Percentiles rank a stretch among this genome's conserved stretches.
These are phyloP conservation scores for Phenganax stokvisi DNA, from an alignment of 92 coral and sea anemone genomes.

Conservation along the genomic window DNA sequence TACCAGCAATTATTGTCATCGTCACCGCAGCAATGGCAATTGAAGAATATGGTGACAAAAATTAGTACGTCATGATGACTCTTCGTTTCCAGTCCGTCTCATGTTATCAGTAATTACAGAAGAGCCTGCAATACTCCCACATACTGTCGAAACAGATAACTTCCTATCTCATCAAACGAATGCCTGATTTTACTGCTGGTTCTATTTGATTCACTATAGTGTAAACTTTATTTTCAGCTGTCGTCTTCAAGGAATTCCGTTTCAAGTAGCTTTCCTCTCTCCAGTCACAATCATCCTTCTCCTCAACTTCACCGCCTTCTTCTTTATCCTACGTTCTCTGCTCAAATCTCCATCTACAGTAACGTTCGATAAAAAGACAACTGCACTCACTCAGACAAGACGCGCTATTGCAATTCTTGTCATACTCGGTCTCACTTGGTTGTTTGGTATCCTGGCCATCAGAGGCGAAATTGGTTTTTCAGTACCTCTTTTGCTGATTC, in stretches of 20 bases:
- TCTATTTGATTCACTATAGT: neutral
- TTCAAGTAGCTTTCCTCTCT: neutral
- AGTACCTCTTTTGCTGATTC: conserved; percentile 14
- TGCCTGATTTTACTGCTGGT: too few relatives aligned
- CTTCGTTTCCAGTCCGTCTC: too few relatives aligned
- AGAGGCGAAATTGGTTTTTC: neutral
- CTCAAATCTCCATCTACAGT: neutral
- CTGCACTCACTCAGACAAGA: conserved; percentile 1
- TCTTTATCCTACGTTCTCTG: conserved; percentile 1
- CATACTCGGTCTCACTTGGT: conserved; percentile 22
- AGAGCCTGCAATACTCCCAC: too few relatives aligned
- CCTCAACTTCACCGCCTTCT: conserved; percentile 5
- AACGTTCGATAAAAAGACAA: neutral
- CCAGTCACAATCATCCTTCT: conserved; percentile 11
- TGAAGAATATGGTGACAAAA: conserved; percentile 3
- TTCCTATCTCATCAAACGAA: too few relatives aligned
- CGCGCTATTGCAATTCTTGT: conserved; percentile 7
- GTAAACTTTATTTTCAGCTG: neutral
- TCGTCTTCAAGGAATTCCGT: conserved; percentile 15
- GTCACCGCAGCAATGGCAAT: conserved; percentile 5
- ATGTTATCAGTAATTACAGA: too few relatives aligned
- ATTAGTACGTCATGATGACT: conserved; percentile 1
- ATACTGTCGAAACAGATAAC: too few relatives aligned
- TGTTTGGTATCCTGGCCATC: conserved; percentile 24
- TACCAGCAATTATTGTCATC: conserved; percentile 19